Percentiles rank a stretch among this genome's conserved stretches.
Conservation (phyloP, 2,888 invertebrate genomes). For the Bimastos eiseni region DNA sequence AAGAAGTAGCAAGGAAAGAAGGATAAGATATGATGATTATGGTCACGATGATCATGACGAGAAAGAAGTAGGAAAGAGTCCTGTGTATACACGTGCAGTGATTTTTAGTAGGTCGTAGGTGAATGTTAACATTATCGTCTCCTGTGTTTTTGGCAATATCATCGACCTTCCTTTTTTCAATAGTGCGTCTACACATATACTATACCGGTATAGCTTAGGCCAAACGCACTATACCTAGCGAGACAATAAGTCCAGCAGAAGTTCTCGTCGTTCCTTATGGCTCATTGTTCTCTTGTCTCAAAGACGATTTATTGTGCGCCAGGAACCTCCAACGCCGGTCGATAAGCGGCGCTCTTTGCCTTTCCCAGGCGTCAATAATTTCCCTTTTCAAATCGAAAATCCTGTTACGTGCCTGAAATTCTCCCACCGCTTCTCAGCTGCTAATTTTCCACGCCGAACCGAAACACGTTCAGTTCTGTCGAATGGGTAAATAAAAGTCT, state of each 20-base stretch:
- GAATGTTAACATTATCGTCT: neutral
- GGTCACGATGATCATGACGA: constrained; percentile 28
- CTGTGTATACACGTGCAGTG: neutral
- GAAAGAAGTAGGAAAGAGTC: neutral
- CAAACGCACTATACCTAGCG: neutral
- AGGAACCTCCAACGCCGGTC: neutral
- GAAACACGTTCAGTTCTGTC: neutral
- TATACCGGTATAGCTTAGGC: no score
- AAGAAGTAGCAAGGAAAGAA: neutral
- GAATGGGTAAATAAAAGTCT: neutral
- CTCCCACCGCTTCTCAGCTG: neutral
- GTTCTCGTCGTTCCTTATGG: neutral
- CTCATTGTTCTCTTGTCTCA: neutral
- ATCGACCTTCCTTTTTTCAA: neutral
- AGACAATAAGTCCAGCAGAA: neutral
- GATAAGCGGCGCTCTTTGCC: constrained; percentile 13
- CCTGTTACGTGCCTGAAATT: neutral
- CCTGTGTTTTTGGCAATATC: no score
- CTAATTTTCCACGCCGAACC: neutral
- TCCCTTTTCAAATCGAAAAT: neutral
- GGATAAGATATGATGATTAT: constrained; percentile 23
- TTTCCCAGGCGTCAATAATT: neutral
- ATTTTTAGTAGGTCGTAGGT: neutral
- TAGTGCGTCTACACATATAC: neutral
- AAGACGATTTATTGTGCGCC: neutral